Base-by-base conservation (phyloP, 2,888 invertebrate genomes). In the Macaria notata region DNA sequence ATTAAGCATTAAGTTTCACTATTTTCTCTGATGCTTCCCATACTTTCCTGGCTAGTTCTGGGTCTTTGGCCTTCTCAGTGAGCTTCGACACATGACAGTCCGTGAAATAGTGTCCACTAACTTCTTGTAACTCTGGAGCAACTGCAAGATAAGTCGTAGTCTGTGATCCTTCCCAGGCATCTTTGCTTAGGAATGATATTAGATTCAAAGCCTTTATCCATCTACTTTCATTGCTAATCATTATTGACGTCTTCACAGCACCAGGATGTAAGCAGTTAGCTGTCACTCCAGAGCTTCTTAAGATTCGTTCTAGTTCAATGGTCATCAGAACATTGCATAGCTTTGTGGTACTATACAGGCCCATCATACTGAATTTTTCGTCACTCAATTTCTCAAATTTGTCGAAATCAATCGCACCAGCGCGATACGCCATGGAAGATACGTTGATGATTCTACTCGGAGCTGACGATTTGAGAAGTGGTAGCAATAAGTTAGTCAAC, bases 191-290 rank as follows among this genome's bases (percentile, higher is more conserved):
- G 64, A 77, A 66, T 0, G 95, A 94, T 70, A 96, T 56, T n/a
- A 58, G 42, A 19, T 50, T 52, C 85, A 94, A 49, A 64, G 79
- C 55, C 59, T 64, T 71, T 0, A 71, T 33, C 39, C 72, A 64
- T 4, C 49, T 33, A 4, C 61, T 49, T 49, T 75, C 46, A 8
- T 93, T 93, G 46, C 94, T 72, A 4, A 77, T 68, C 0, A 54
- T 36, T 3, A 64, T 62, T 3, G 44, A 52, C 0, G 95, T 95
- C 67, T 94, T 93, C 39, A 96, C 68, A 3, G 56, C 49, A 30
- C 97, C 97, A 0, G 97, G 97, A 86, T 97, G 96, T 52, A 97
- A 85, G 69, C 94, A 94, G 76, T 97, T 96, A 0, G 93, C 95
- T 0, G 95, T 96, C 0, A 97, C 94, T 30, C 93, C 93, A 2